phyloP scores from a whole-genome alignment of 2,113 vertebrate species.

The Crypturellus undulatus region DNA sequence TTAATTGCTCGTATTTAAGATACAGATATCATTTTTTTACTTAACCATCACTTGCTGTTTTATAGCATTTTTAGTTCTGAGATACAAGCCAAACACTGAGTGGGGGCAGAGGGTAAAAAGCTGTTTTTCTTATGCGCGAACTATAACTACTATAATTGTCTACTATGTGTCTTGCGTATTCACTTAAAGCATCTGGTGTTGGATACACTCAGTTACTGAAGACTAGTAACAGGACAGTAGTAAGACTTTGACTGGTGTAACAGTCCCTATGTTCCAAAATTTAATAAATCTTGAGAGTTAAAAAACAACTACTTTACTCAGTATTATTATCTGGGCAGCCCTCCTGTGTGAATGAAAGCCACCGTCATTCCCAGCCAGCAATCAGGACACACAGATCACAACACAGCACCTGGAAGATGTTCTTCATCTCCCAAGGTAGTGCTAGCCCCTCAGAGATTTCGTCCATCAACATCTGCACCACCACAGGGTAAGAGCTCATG shows the following conservation, averaged over 20 bases:
- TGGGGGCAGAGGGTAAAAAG: background rate
- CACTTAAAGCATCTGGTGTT: background rate
- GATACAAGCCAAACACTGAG: background rate
- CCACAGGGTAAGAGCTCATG: accelerated
- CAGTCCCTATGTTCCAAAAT: background rate
- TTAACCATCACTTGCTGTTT: background rate
- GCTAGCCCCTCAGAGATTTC: background rate
- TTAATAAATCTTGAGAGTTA: background rate
- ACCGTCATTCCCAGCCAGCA: background rate
- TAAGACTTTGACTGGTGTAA: background rate
- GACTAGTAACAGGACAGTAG: background rate
- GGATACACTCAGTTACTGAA: background rate
- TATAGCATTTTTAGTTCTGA: background rate
- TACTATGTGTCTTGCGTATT: accelerated
- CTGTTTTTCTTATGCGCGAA: background rate
- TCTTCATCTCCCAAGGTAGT: background rate
- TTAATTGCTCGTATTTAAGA: background rate
- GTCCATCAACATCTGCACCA: background rate
- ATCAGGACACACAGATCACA: background rate
- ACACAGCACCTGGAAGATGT: background rate
- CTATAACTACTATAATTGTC: background rate
- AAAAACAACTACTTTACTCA: background rate
- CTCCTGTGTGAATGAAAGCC: background rate
- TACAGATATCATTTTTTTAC: background rate
- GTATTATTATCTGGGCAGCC: background rate